Evolutionary conservation across 2,888 invertebrate species (phyloP).

Genomic region (Timandra comae): DNA sequence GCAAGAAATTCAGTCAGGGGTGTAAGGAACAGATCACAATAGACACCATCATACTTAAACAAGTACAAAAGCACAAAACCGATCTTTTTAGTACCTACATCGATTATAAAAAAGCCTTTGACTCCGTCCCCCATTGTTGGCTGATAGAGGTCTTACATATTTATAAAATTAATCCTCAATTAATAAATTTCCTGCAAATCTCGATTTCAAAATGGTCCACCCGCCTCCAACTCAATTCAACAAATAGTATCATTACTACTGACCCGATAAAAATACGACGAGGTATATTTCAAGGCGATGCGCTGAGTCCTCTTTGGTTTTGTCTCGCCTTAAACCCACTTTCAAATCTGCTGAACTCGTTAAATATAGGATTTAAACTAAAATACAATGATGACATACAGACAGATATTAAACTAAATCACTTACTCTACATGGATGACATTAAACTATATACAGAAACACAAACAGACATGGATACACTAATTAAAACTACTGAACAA

Average conservation of each 20-base stretch:
- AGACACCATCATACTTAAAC: constrained; percentile 6
- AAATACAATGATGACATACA: no score
- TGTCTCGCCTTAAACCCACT: background rate
- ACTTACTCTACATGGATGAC: background rate
- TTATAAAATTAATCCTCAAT: constrained; percentile 19
- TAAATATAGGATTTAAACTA: no score
- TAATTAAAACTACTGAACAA: background rate
- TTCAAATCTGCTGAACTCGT: no score
- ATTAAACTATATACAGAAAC: background rate
- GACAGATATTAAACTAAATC: no score
- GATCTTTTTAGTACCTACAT: constrained; percentile 17
- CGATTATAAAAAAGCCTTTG: constrained; percentile 24
- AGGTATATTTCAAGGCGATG: constrained; percentile 13
- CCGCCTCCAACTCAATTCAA: constrained; percentile 6
- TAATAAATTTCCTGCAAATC: constrained; percentile 3
- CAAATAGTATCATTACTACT: constrained; percentile 4
- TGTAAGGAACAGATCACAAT: no score
- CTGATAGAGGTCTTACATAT: background rate
- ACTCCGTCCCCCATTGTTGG: constrained; percentile 19
- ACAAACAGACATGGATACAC: background rate
- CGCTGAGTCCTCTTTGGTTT: background rate
- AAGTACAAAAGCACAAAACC: constrained; percentile 16
- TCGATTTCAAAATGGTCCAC: constrained; percentile 14
- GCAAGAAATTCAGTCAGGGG: no score
- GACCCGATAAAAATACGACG: constrained; percentile 10